phyloP scores from a whole-genome alignment of 2,888 invertebrate genomes.

The Acrobasis repandana region DNA sequence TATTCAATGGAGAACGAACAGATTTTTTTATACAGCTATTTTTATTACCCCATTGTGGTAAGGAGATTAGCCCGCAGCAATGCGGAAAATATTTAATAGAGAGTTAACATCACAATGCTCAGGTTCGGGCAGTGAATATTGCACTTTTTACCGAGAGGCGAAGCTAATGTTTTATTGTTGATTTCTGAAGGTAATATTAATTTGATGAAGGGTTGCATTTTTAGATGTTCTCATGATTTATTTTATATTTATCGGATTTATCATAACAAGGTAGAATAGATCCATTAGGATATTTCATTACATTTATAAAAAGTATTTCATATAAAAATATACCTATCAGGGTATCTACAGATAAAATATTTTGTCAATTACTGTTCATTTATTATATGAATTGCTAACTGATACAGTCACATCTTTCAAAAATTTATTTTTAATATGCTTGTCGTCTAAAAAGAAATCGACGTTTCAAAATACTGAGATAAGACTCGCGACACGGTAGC shows the following conservation, averaged over 20 bases:
- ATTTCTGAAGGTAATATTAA: constrained; percentile 10
- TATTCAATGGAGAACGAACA: constrained; percentile 20
- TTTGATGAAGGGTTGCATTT: constrained; percentile 30
- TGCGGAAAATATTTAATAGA: constrained; percentile 73
- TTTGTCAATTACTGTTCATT: no score
- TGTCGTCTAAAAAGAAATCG: neutral
- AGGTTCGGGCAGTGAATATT: constrained; percentile 45
- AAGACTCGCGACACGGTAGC: constrained; percentile 61
- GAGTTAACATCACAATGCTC: constrained; percentile 62
- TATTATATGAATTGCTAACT: no score
- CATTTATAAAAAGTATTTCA: no score
- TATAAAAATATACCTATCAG: no score
- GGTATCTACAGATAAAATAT: no score
- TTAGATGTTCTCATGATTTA: no score
- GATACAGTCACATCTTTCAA: neutral
- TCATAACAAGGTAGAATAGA: no score
- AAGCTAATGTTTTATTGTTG: constrained; percentile 43
- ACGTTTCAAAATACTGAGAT: neutral
- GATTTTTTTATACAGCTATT: constrained; percentile 60
- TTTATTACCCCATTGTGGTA: constrained; percentile 71
- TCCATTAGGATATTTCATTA: no score
- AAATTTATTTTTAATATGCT: neutral
- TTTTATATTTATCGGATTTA: constrained; percentile 33
- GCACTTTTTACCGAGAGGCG: constrained; percentile 45
- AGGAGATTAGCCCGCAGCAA: constrained; percentile 66